These are phyloP conservation scores for Stratiomys singularior DNA, from an alignment of 2,888 invertebrate genomes.

Conservation along the genomic window DNA sequence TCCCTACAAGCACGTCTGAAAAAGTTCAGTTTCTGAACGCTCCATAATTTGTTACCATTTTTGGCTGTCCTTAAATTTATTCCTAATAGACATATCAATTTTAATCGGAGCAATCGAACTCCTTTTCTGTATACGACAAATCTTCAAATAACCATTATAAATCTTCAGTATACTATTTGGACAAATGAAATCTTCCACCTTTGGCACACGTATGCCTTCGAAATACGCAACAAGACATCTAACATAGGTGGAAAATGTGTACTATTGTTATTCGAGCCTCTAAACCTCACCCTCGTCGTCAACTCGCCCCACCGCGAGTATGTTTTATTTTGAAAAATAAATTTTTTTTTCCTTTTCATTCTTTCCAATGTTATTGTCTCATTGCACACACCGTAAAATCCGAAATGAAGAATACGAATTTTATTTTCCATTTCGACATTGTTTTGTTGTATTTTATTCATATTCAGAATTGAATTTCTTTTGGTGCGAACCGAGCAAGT, in stretches of 20 bases:
- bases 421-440: not conserved
- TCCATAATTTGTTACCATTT: no score
- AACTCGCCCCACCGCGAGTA: not conserved
- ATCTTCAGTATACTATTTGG: not conserved
- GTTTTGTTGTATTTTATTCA: conserved; percentile 10
- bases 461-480: conserved; percentile 40
- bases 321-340: no score
- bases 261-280: conserved; percentile 23
- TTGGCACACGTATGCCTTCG: conserved; percentile 37
- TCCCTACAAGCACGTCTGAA: no score
- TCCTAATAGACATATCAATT: conserved; percentile 35
- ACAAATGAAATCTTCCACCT: not conserved
- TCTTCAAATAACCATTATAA: not conserved
- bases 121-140: not conserved
- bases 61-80: not conserved
- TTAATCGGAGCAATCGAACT: conserved; percentile 35
- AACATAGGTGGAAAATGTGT: not conserved
- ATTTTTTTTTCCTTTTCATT: no score
- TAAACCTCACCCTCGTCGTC: not conserved
- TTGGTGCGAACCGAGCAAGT: conserved; percentile 13
- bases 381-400: conserved; percentile 22
- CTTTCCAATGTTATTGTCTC: conserved; percentile 36
- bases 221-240: conserved; percentile 8
- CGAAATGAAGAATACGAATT: conserved; percentile 35
- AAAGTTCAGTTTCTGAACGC: no score